Percentiles rank a stretch among this genome's conserved stretches.
These are phyloP conservation scores for Pyrocephalus nanus DNA, from an alignment of 2,797 vertebrate genomes.

Conservation along the genomic window DNA sequence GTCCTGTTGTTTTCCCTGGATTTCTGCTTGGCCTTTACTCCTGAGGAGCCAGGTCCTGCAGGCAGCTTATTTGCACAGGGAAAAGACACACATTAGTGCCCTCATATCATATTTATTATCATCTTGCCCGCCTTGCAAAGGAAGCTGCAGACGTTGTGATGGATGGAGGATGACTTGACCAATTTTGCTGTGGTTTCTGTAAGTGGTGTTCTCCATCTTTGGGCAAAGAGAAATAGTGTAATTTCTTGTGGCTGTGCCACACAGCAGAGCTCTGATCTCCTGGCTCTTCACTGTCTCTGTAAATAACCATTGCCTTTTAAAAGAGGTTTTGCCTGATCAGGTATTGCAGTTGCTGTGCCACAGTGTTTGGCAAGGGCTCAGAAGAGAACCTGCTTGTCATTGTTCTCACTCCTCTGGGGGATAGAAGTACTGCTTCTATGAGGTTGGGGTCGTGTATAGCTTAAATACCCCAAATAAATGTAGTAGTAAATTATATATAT, in stretches of 20 bases:
- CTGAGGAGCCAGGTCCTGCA: not conserved
- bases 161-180: not conserved
- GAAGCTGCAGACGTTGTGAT: not conserved
- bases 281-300: not conserved
- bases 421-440: not conserved
- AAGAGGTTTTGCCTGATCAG: not conserved
- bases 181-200: not conserved
- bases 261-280: not conserved
- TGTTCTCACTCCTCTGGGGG: not conserved
- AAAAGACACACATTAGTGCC: not conserved
- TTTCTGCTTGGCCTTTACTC: not conserved
- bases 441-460: accelerated
- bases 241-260: not conserved
- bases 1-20: not conserved
- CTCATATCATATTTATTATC: not conserved
- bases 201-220: not conserved
- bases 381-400: not conserved
- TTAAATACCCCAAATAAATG: not conserved
- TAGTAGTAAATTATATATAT: not conserved
- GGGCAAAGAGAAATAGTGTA: not conserved
- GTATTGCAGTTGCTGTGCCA: not conserved
- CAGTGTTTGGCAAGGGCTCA: not conserved
- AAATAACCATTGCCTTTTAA: not conserved
- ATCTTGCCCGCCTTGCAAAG: not conserved
- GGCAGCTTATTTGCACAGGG: not conserved